phyloP scores from a whole-genome alignment of 2,888 invertebrate genomes.

The Clepsis dumicolana region DNA sequence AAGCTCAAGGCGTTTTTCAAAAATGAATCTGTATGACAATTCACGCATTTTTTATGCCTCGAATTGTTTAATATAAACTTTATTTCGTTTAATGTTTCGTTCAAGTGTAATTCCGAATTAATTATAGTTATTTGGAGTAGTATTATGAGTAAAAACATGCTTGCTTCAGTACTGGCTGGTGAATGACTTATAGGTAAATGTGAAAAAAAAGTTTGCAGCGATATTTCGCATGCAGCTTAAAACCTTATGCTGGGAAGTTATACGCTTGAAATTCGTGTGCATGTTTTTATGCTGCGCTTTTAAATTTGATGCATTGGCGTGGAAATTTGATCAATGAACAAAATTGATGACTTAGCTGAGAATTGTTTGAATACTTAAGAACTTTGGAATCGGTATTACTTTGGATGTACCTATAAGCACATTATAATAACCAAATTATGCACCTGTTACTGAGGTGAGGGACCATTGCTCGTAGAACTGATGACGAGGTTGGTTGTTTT shows the following conservation, averaged over 20 bases:
- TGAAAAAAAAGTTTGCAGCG: neutral
- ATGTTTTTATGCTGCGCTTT: conserved; percentile 1
- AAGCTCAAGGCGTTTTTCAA: conserved; percentile 55
- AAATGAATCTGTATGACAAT: conserved; percentile 50
- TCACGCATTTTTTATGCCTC: conserved; percentile 52
- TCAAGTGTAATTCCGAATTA: conserved; percentile 52
- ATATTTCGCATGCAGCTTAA: neutral
- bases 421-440: too few relatives aligned
- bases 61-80: conserved; percentile 54
- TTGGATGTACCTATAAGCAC: too few relatives aligned
- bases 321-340: conserved; percentile 1
- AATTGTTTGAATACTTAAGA: neutral
- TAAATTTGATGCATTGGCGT: neutral
- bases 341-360: neutral
- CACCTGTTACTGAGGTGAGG: too few relatives aligned
- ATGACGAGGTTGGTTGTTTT: too few relatives aligned
- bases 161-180: conserved; percentile 44
- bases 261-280: neutral
- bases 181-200: neutral
- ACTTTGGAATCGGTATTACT: too few relatives aligned
- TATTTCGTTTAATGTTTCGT: conserved; percentile 55
- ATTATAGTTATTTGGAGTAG: conserved; percentile 55
- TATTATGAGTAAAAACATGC: conserved; percentile 52
- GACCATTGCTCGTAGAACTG: too few relatives aligned
- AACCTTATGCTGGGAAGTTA: neutral